Conservation (phyloP, 2,113 vertebrate genomes). For the Pelecanus crispus region DNA sequence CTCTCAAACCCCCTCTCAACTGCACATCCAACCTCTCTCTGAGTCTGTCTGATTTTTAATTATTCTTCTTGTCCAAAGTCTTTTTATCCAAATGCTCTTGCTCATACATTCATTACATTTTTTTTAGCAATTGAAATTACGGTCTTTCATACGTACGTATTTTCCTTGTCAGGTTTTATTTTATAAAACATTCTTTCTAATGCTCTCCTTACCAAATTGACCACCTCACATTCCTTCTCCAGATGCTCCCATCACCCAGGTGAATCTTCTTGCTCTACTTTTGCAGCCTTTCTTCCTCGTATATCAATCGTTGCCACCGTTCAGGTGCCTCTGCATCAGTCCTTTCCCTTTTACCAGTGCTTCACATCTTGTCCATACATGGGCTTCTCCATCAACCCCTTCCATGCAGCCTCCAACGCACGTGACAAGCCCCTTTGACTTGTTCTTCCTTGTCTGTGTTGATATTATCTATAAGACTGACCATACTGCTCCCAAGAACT, state of each 20-base stretch:
- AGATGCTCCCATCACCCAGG: neutral
- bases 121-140: neutral
- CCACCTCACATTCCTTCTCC: neutral
- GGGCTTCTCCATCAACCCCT: neutral
- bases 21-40: neutral
- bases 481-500: neutral
- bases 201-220: neutral
- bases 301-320: neutral
- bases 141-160: fast-evolving
- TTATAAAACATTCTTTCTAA: neutral
- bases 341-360: neutral
- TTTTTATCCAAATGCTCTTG: neutral
- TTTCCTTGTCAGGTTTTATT: neutral
- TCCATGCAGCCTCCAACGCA: neutral
- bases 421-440: neutral
- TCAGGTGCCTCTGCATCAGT: neutral
- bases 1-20: neutral
- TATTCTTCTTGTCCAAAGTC: neutral
- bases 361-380: neutral
- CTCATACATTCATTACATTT: neutral
- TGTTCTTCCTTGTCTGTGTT: neutral
- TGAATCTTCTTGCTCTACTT: neutral
- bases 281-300: neutral
- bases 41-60: neutral
- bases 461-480: neutral